Evolutionary conservation across 2,888 invertebrate species (phyloP), one percentile per base, ranked within the genome.

Genomic region (Microdon myrmicae): DNA sequence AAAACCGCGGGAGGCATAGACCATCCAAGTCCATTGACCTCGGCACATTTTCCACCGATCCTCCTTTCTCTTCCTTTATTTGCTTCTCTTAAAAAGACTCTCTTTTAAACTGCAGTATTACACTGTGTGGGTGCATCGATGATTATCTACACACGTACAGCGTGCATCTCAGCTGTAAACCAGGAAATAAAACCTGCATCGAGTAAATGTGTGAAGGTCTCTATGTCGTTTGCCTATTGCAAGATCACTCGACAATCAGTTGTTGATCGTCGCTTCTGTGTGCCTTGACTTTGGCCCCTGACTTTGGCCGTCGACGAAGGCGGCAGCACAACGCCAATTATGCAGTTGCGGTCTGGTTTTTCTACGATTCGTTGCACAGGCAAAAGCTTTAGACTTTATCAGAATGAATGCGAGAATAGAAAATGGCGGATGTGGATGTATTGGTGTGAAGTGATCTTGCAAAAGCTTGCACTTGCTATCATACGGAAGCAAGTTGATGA

Each of bases 211-310:
- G 58, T 64, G 64, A 64, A 64, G 64, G 64, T 38, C 64, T 64
- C 58, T 64, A 47, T 58, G 56, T 58, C 64, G 64, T 38, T 39
- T 58, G 64, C 64, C 43, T 51, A 64, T 64, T 64, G 64, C 58
- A 58, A 58, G 64, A 64, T 64, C 64, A 38, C 58, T 64, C 47
- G 61, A 38, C 25, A 51, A 25, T 31, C 12, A 13, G 48, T 16
- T 16, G 49, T 6, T 9, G 39, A 10, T n/a, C 20, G 45, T 53
- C 28, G 44, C 17, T 32, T 32, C 37, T 25, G 45, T 23, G 28
- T 32, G 60, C 64, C 64, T 53, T 64, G 64, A 64, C 64, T 64
- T 64, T 64, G 64, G 64, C 51, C 64, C 56, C 56, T 61, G 61
- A 64, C 61, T 60, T 60, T 60, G 61, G 44, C 61, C 56, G 56